Conservation (phyloP, 2,888 invertebrate species). For the Drosophila putrida region DNA sequence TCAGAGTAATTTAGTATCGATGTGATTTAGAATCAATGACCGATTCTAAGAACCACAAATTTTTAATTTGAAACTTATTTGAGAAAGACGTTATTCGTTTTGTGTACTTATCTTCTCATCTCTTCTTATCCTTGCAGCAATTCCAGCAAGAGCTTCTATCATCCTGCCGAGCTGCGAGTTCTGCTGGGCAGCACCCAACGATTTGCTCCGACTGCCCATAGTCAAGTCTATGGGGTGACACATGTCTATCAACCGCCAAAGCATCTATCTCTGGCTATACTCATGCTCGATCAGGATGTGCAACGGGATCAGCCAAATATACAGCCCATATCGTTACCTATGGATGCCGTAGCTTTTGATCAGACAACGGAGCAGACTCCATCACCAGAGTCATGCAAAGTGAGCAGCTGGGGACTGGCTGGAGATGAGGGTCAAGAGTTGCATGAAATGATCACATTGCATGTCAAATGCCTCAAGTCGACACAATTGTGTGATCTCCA, state of each 20-base stretch:
- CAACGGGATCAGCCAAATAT: constrained; percentile 60
- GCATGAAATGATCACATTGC: constrained; percentile 52
- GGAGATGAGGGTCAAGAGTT: constrained; percentile 38
- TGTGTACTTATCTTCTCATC: background rate
- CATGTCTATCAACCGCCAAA: constrained; percentile 74
- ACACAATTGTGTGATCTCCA: constrained; percentile 35
- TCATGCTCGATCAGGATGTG: constrained; percentile 81
- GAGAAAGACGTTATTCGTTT: too few relatives aligned
- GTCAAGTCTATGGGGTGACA: constrained; percentile 71
- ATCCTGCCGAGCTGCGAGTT: constrained; percentile 81
- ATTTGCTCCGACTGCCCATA: constrained; percentile 59
- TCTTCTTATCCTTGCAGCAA: constrained; percentile 22
- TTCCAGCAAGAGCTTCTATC: constrained; percentile 56
- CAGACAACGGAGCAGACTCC: background rate
- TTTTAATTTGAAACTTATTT: too few relatives aligned
- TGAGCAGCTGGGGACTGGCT: constrained; percentile 64
- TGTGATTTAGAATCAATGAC: too few relatives aligned
- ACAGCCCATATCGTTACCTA: constrained; percentile 67
- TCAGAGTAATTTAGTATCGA: too few relatives aligned
- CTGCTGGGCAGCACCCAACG: constrained; percentile 76
- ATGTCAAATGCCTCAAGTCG: constrained; percentile 29
- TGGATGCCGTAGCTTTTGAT: background rate
- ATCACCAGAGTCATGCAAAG: constrained; percentile 17
- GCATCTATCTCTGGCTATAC: constrained; percentile 71
- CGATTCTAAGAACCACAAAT: too few relatives aligned